Evolutionary conservation across 2,888 invertebrate genomes (phyloP), one percentile per base, ranked within the genome.

Genomic region (Parnassius apollo): DNA sequence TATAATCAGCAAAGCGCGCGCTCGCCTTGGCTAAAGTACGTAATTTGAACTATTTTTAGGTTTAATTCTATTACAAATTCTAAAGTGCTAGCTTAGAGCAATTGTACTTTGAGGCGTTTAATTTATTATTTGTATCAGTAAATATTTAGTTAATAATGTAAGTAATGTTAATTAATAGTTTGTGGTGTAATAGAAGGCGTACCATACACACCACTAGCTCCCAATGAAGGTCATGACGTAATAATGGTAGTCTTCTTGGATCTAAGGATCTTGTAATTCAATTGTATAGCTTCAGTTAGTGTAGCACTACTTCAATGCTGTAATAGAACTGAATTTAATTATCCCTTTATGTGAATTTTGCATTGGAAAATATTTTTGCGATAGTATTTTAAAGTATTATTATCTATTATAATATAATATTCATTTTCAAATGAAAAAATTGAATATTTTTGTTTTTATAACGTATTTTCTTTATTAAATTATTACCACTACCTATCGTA

Each of bases 1-100:
- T 91, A 91, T 91, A 90, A 88, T 85, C 90, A 91, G 84, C 90
- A 88, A 88, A 85, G 86, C 84, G 89, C 87, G 84, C 89, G 90
- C 82, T 83, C 88, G 76, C 88, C 90, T 85, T 88, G 89, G 86
- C 82, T 90, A 74, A 91, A 91, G 90, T 91, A 91, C 90, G 90
- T 91, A 91, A 86, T 76, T 75, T 71, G 78, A 82, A 82, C 72
- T 70, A 73, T 75, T 80, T 75, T 72, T 75, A 76, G 71, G 71
- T 74, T 72, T 73, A 77, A 68, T 67, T 72, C 66, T 68, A 35
- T 35, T 35, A 7, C 35, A 35, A 35, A 35, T 35, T 35, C 35
- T 7, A 35, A 35, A 7, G 35, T 35, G 4, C 35, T 7, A 7
- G 35, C 1, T 35, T 35, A 0, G 7, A 35, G 35, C 0, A 7